Evolutionary conservation across 2,113 vertebrate species (phyloP).

Genomic region (Pristiophorus japonicus): DNA sequence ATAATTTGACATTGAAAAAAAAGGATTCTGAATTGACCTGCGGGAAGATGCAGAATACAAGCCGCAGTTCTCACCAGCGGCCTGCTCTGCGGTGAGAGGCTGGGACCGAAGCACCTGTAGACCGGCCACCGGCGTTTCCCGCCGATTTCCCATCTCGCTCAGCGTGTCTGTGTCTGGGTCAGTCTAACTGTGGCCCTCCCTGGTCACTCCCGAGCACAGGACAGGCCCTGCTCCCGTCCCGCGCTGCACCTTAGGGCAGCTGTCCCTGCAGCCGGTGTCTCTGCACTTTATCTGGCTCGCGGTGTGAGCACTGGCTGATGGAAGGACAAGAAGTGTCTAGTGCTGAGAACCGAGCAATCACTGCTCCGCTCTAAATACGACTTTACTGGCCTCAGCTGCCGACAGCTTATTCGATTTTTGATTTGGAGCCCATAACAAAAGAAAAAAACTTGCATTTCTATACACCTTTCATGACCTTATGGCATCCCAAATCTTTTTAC

Average conservation of each 20-base stretch:
- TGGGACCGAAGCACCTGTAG: background rate
- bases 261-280: background rate
- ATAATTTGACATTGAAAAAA: background rate
- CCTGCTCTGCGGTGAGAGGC: no score
- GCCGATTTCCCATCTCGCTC: background rate
- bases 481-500: background rate
- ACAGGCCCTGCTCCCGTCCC: background rate
- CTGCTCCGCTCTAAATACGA: conserved; percentile 92
- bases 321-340: conserved; percentile 78
- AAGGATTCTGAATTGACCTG: background rate
- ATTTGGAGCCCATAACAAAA: background rate
- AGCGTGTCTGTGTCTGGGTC: background rate
- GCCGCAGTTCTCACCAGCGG: no score
- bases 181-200: background rate
- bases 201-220: background rate
- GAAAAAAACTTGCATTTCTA: background rate
- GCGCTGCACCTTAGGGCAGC: no score
- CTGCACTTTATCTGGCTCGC: background rate
- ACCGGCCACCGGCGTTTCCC: background rate
- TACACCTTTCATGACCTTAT: background rate
- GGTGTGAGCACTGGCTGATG: background rate
- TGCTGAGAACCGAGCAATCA: conserved; percentile 81
- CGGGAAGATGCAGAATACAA: background rate
- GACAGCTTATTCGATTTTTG: conserved; percentile 74
- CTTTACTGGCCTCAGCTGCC: conserved; percentile 82